Base-by-base conservation (phyloP, 1,140 invertebrate genomes). In the Asbolus verrucosus region DNA sequence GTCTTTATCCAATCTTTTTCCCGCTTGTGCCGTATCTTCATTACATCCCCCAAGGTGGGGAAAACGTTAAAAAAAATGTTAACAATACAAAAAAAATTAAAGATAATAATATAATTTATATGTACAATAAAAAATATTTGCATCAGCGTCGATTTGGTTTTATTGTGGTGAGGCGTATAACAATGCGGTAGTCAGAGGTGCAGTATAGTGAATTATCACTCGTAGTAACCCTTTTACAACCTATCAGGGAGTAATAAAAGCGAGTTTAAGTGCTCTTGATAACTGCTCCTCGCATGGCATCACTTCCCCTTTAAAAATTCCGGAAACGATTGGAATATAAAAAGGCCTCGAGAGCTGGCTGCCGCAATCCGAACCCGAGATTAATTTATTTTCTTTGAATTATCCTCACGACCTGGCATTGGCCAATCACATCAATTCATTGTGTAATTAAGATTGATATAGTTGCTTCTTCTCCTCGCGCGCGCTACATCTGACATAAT, bases 191-290 rank as follows among this genome's bases (percentile, higher is more conserved):
- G n/a, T n/a, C 67, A 43, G 71, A 73, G 72, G 72, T 72, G 67
- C 65, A 68, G 61, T 75, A 66, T 67, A 63, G 66, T 75, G 72
- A 77, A 75, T 77, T 75, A 77, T 77, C 74, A 69, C 70, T 68
- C 60, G 71, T 67, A 65, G 70, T 77, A 77, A 77, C 77, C 76
- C 77, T 79, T 79, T 78, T 78, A 79, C 78, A 78, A 75, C 74
- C 78, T 78, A 76, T 79, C 75, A 78, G 78, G 77, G 78, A 75
- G 73, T 72, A 76, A 78, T 79, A 79, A 79, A 79, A 72, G 72
- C 54, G 73, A 71, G 74, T 77, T 77, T 76, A 78, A 78, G 77
- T 78, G 77, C 69, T 69, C 72, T 74, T 75, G 75, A 77, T 77
- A 75, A 75, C 72, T 75, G 74, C 65, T 67, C 70, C 66, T 72